phyloP scores from a whole-genome alignment of 2,113 vertebrate species.

The Thamnophis sirtalis region DNA sequence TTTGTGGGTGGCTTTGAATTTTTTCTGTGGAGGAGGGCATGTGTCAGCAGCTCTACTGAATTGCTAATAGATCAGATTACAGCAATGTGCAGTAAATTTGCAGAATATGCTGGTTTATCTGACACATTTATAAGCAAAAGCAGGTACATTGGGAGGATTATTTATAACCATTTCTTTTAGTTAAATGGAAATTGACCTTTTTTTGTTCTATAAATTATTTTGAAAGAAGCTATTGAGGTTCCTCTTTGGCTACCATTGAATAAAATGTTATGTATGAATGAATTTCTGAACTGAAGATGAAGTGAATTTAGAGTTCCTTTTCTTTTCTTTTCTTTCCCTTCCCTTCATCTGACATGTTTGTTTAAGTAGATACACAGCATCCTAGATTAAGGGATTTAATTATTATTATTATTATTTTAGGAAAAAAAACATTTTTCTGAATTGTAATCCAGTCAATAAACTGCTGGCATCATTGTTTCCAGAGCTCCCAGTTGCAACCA shows the following conservation, averaged over 20 bases:
- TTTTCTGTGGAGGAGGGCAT: neutral
- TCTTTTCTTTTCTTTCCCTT: too few relatives aligned
- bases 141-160: neutral
- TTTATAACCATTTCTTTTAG: neutral
- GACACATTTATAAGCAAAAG: conserved; percentile 16
- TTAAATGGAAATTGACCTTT: neutral
- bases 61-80: conserved; percentile 18
- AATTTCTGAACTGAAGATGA: neutral
- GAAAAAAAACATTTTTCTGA: neutral
- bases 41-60: neutral
- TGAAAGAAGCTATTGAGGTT: neutral
- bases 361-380: neutral
- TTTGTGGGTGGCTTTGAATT: conserved; percentile 1
- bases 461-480: neutral
- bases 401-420: neutral
- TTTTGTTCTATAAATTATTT: neutral
- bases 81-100: neutral
- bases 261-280: neutral
- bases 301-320: neutral
- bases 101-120: conserved; percentile 3
- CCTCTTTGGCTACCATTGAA: neutral
- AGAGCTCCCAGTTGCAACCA: neutral
- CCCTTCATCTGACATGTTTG: too few relatives aligned
- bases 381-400: neutral
- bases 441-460: neutral